Evolutionary conservation across 2,113 vertebrate species (phyloP).

Genomic region (Pachypanchax playfairii): DNA sequence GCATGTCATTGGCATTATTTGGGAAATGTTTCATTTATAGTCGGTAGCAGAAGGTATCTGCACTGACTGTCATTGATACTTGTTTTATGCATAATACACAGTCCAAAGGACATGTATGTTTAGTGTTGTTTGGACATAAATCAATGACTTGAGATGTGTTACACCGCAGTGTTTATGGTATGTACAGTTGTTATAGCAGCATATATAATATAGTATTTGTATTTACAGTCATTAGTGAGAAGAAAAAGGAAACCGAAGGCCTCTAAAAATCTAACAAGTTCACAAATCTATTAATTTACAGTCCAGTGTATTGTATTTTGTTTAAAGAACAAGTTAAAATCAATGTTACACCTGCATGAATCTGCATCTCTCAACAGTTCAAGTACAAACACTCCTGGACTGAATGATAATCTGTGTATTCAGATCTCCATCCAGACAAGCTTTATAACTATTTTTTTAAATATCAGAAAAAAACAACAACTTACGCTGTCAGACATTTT

Average conservation of each 20-base stretch:
- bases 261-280: not conserved
- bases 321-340: too few relatives aligned
- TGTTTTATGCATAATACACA: not conserved
- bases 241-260: not conserved
- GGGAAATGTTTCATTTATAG: not conserved
- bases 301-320: too few relatives aligned
- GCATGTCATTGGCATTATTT: not conserved
- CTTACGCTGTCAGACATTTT: too few relatives aligned
- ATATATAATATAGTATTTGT: constrained; percentile 9
- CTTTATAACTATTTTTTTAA: too few relatives aligned
- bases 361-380: too few relatives aligned
- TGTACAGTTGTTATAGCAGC: not conserved
- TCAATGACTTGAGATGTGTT: constrained; percentile 1
- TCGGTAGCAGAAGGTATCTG: not conserved
- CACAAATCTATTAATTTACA: not conserved
- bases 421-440: too few relatives aligned
- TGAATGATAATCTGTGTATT: too few relatives aligned
- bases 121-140: not conserved
- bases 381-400: too few relatives aligned
- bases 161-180: constrained; percentile 1
- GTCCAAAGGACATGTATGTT: not conserved
- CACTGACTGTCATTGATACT: not conserved
- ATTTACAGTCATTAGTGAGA: not conserved
- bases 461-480: too few relatives aligned
- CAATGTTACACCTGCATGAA: too few relatives aligned